These are phyloP conservation scores for Belgica antarctica DNA, from an alignment of 2,888 invertebrate genomes.

Conservation along the genomic window DNA sequence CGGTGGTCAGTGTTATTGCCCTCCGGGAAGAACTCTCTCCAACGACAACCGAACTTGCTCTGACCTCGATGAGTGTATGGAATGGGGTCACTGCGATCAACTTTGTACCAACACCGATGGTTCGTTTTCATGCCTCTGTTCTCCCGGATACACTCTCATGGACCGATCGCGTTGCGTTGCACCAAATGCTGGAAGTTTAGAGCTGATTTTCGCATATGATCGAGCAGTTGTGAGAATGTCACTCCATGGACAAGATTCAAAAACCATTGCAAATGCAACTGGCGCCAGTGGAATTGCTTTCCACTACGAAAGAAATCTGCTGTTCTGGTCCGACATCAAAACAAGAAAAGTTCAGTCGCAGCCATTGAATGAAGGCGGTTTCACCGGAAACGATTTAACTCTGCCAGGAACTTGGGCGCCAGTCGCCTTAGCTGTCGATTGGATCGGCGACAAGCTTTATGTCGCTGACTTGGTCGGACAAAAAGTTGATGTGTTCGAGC, in stretches of 20 bases:
- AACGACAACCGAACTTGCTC: slow-evolving; percentile 81
- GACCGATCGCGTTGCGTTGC: slow-evolving; percentile 66
- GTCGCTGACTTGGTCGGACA: slow-evolving; percentile 90
- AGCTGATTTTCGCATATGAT: slow-evolving; percentile 69
- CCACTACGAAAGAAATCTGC: slow-evolving; percentile 70
- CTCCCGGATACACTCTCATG: slow-evolving; percentile 68
- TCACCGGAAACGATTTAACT: slow-evolving; percentile 65
- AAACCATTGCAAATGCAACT: slow-evolving; percentile 74
- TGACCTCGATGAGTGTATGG: slow-evolving; percentile 87
- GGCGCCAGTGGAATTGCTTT: slow-evolving; percentile 84
- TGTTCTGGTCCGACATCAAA: slow-evolving; percentile 89
- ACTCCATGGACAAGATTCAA: slow-evolving; percentile 63
- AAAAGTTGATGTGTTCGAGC: slow-evolving; percentile 90
- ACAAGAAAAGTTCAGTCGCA: slow-evolving; percentile 71
- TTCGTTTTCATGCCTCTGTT: slow-evolving; percentile 81
- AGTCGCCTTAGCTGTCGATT: slow-evolving; percentile 90
- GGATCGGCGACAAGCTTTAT: slow-evolving; percentile 95
- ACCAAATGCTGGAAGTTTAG: slow-evolving; percentile 59
- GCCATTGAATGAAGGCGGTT: slow-evolving; percentile 52
- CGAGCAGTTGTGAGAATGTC: slow-evolving; percentile 70
- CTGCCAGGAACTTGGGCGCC: slow-evolving; percentile 86
- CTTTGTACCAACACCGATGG: slow-evolving; percentile 85
- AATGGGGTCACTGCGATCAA: slow-evolving; percentile 95
- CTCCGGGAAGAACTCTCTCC: slow-evolving; percentile 77
- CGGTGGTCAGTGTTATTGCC: slow-evolving; percentile 89